phyloP scores from a whole-genome alignment of 2,113 vertebrate genomes.

The Chaenogobius annularis region DNA sequence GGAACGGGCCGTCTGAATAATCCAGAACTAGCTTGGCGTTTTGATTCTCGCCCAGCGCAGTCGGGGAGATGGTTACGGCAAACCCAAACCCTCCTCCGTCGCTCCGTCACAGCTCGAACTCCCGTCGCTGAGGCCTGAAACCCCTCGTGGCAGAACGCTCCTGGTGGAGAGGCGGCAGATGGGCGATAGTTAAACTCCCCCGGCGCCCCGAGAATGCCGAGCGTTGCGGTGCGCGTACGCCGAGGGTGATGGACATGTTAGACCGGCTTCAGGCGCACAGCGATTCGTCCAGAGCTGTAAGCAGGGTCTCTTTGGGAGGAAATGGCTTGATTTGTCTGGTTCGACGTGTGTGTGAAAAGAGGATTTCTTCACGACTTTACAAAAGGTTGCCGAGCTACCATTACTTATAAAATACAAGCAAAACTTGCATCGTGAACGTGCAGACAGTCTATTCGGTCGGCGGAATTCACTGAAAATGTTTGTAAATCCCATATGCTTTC shows the following conservation, averaged over 20 bases:
- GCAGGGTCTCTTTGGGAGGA: not conserved
- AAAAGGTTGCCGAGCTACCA: too few species aligned
- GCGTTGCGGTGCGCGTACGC: conserved; percentile 22
- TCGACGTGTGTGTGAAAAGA: not conserved
- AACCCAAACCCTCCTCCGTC: not conserved
- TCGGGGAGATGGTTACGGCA: too few species aligned
- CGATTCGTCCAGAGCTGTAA: not conserved
- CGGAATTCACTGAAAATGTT: too few species aligned
- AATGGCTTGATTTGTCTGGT: not conserved
- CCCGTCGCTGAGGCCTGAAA: too few species aligned
- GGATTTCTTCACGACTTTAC: not conserved
- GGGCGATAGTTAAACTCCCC: too few species aligned
- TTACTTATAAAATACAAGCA: too few species aligned
- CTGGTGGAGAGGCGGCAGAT: not conserved
- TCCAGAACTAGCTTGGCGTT: too few species aligned
- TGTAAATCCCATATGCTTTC: too few species aligned
- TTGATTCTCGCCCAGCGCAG: not conserved
- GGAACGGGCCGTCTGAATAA: not conserved
- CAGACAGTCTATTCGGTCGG: too few species aligned
- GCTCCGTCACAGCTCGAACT: too few species aligned
- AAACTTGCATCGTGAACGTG: too few species aligned
- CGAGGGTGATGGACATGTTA: conserved; percentile 50
- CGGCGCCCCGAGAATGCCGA: conserved; percentile 33
- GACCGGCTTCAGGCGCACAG: conserved; percentile 30
- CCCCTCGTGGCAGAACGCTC: not conserved